Base-by-base conservation (phyloP, 1,140 invertebrate genomes). In the Coptotermes formosanus region DNA sequence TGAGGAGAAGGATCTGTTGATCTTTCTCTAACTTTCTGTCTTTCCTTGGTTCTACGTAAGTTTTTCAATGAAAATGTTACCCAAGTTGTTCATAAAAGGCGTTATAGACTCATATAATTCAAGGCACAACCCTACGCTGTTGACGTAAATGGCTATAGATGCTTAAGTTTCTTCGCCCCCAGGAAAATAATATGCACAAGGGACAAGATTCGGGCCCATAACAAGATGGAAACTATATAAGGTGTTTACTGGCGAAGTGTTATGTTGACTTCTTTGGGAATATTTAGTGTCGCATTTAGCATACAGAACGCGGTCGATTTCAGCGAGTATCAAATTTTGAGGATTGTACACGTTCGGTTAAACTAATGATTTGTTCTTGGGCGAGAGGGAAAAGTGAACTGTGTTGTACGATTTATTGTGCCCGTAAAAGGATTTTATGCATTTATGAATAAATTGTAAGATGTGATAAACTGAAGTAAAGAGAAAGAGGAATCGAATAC, bases 71-170 rank as follows among this genome's bases (percentile, higher is more conserved):
- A 75, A n/a, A 30, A 75, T 75, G 25, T 75, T 75, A 75, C 64
- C 64, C 64, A 75, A 75, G 64, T 75, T 30, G 64, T 75, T 75
- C 64, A 75, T 75, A 75, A 75, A 75, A 75, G 64, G n/a, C n/a
- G 30, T 75, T 75, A 75, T 75, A 14, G 64, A n/a, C n/a, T 21
- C 59, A 21, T 7, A 64, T 64, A 64, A 64, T 64, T 64, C 59
- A 64, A 64, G 59, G 45, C 3, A 3, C 59, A 16, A 64, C 59
- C 25, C 55, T n/a, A 48, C 59, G 8, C 21, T 64, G 59, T n/a
- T n/a, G 19, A 75, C 64, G 16, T 30, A 75, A 75, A 75, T 75
- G n/a, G n/a, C 64, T 75, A 8, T 14, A 75, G 3, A 30, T 75
- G 25, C 64, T 25, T 30, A 75, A 30, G 64, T 75, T 75, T 75